Base-by-base conservation (phyloP, 2,797 vertebrate species). In the Aratinga solstitialis region DNA sequence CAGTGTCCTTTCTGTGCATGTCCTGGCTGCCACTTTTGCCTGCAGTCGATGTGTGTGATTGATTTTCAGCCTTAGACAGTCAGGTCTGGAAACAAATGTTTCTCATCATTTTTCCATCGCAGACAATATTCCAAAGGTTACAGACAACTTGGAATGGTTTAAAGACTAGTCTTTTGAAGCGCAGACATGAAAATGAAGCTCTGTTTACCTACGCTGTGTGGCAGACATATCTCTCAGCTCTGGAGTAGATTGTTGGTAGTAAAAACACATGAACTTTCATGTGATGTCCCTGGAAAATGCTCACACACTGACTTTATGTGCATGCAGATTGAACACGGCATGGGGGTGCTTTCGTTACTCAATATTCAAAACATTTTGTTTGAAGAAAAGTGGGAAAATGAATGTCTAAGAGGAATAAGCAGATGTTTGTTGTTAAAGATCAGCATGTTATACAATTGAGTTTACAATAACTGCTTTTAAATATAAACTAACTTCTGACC, bases 381-480 rank as follows among this genome's bases (percentile, higher is more conserved):
- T 95, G 94, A 95, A 95, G 69, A 90, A 83, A 75, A 94, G 66
- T 48, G 87, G 84, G 86, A 96, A 95, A 93, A 96, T 79, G 77
- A 74, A 81, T 90, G 59, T 91, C 80, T 95, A 75, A 68, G 87
- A 95, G 53, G 45, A 93, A 34, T 24, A 84, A 90, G 65, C 90
- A 97, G 92, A 95, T 97, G 88, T 95, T 97, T 93, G 87, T 75
- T 90, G 89, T 96, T 95, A 96, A 95, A 94, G 50, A 92, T 87
- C 90, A 94, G 80, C 78, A 86, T 61, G 90, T 87, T 96, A 96
- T 92, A 95, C 84, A 96, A 83, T 66, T 2, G 1, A 72, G 87
- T 90, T 97, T 97, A 93, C 71, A 94, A 79, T 94, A 93, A 91
- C 27, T 92, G 38, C 36, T 94, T 93, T 97, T 94, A 93, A 80